Evolutionary conservation across 2,888 invertebrate species (phyloP).

Genomic region (Pterostichus niger): DNA sequence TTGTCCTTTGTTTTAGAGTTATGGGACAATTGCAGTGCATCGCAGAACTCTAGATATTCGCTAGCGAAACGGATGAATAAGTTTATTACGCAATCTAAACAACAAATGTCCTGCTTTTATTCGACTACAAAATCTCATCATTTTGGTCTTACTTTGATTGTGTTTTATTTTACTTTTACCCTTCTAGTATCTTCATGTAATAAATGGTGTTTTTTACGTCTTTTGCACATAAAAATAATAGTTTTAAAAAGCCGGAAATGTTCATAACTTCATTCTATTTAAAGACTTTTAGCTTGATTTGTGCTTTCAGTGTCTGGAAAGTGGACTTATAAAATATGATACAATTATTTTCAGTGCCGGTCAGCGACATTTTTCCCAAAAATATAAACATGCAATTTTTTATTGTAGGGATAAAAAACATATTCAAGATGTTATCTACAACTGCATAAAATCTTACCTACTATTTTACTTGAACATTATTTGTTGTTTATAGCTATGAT

Average conservation of each 20-base stretch:
- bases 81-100: slow-evolving; percentile 29
- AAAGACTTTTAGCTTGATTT: slow-evolving; percentile 4
- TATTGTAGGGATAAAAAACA: neutral
- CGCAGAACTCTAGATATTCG: slow-evolving; percentile 18
- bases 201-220: slow-evolving; percentile 13
- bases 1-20: slow-evolving; percentile 31
- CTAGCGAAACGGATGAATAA: slow-evolving; percentile 18
- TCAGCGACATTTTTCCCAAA: neutral
- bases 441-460: too few species aligned
- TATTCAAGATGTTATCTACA: too few species aligned
- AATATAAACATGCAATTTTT: neutral
- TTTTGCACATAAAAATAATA: slow-evolving; percentile 7
- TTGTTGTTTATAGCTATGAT: too few species aligned
- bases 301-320: neutral
- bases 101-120: slow-evolving; percentile 26
- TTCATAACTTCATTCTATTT: slow-evolving; percentile 3
- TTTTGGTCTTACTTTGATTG: slow-evolving; percentile 23
- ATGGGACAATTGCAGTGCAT: slow-evolving; percentile 32
- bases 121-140: slow-evolving; percentile 8
- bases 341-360: neutral
- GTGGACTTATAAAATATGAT: neutral
- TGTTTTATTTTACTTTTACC: neutral
- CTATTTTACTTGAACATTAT: too few species aligned
- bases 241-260: slow-evolving; percentile 16
- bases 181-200: neutral